These are phyloP conservation scores for Drosophila repleta DNA, from an alignment of 1,140 invertebrate genomes.

Conservation along the genomic window DNA sequence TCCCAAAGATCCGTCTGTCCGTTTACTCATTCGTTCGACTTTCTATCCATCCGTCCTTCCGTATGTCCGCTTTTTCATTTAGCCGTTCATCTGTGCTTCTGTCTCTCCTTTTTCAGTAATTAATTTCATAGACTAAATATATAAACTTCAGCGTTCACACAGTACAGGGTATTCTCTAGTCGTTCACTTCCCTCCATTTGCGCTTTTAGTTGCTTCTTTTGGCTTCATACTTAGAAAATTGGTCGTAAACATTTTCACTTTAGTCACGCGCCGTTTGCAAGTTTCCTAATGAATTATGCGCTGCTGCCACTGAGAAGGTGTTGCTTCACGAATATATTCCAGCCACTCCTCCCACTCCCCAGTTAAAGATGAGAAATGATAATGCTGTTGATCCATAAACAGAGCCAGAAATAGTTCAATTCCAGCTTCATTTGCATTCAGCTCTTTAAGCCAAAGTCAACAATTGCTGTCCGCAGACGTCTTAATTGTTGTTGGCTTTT, in stretches of 20 bases:
- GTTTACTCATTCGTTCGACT: too few relatives aligned
- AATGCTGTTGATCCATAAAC: slow-evolving; percentile 51
- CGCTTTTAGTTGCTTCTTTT: slow-evolving; percentile 36
- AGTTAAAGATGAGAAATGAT: slow-evolving; percentile 69
- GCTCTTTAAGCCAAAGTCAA: slow-evolving; percentile 1
- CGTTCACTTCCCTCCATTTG: too few relatives aligned
- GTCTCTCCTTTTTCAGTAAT: too few relatives aligned
- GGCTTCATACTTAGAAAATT: slow-evolving; percentile 62
- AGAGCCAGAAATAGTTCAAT: slow-evolving; percentile 23
- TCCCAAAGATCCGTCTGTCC: too few relatives aligned
- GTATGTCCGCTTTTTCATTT: too few relatives aligned
- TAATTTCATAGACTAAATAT: too few relatives aligned
- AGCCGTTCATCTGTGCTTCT: too few relatives aligned
- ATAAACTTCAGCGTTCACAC: too few relatives aligned
- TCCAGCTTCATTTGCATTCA: background rate
- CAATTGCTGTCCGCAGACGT: slow-evolving; percentile 3
- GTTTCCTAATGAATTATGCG: slow-evolving; percentile 70
- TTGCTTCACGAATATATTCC: slow-evolving; percentile 43
- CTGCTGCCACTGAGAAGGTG: slow-evolving; percentile 44
- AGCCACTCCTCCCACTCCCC: background rate
- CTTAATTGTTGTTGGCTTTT: slow-evolving; percentile 12
- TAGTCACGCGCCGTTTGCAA: slow-evolving; percentile 78
- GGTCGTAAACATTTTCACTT: slow-evolving; percentile 74
- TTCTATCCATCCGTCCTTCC: too few relatives aligned
- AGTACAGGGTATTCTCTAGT: too few relatives aligned